Conservation (phyloP, 2,888 invertebrate species). For the Tenthredo amoena region DNA sequence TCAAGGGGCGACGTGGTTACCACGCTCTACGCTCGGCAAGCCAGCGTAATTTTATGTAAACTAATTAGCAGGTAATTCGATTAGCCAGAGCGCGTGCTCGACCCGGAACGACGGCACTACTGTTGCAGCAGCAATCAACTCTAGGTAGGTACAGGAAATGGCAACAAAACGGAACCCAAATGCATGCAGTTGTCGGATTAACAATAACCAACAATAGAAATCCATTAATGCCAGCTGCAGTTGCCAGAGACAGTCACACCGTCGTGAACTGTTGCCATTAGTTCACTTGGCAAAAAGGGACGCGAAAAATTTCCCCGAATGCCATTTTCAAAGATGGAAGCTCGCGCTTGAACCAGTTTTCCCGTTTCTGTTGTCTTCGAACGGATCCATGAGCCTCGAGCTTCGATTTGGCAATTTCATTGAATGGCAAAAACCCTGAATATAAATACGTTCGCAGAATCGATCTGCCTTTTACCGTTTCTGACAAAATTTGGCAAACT, state of each 20-base stretch:
- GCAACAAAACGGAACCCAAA: background rate
- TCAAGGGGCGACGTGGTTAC: slow-evolving; percentile 21
- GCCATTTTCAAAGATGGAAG: background rate
- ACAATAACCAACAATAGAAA: background rate
- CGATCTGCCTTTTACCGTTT: background rate
- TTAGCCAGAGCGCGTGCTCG: slow-evolving; percentile 62
- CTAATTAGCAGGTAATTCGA: slow-evolving; percentile 70
- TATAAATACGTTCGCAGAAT: background rate
- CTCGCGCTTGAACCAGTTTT: background rate
- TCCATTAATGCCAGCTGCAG: background rate
- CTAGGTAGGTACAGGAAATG: background rate
- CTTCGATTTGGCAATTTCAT: background rate
- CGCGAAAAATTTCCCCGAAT: background rate
- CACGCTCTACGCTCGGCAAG: slow-evolving; percentile 22
- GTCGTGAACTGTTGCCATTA: background rate
- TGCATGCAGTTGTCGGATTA: background rate
- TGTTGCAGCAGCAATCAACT: slow-evolving; percentile 62
- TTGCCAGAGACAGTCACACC: background rate
- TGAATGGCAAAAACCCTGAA: background rate
- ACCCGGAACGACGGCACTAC: slow-evolving; percentile 59
- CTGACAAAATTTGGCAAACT: background rate
- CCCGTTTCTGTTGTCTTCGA: background rate
- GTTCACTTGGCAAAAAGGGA: background rate
- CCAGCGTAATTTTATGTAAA: slow-evolving; percentile 68
- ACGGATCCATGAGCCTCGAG: background rate